Evolutionary conservation across 2,888 invertebrate genomes (phyloP).

Genomic region (Liodrosophila aerea): DNA sequence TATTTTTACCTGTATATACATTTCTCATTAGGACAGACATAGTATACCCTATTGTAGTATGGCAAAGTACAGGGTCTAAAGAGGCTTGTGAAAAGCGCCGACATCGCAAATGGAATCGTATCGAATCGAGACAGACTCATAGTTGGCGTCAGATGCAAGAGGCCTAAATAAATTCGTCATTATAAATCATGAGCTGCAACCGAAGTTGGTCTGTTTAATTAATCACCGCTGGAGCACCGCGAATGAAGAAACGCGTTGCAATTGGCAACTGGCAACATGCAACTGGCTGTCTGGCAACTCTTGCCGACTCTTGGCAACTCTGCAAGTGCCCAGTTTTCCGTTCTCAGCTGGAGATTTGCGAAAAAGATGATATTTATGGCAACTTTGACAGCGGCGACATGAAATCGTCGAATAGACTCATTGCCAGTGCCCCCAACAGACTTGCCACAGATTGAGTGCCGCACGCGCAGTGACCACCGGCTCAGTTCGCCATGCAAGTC

Average conservation of each 20-base stretch:
- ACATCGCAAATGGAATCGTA: constrained; percentile 1
- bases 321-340: constrained; percentile 43
- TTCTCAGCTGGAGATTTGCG: constrained; percentile 72
- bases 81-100: no score
- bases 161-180: constrained; percentile 81
- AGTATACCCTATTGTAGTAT: no score
- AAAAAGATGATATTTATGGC: constrained; percentile 81
- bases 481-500: constrained; percentile 14
- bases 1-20: no score
- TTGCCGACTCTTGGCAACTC: constrained; percentile 6
- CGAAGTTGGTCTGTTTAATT: constrained; percentile 63
- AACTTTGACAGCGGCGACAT: constrained; percentile 78
- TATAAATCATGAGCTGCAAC: constrained; percentile 79
- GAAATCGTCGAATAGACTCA: constrained; percentile 63
- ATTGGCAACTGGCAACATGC: constrained; percentile 24
- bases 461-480: constrained; percentile 73
- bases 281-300: constrained; percentile 22
- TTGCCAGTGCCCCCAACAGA: constrained; percentile 43
- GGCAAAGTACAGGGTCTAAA: no score
- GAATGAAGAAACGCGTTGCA: constrained; percentile 23
- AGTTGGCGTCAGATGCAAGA: constrained; percentile 22
- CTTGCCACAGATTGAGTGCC: constrained; percentile 68
- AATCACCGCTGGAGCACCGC: constrained; percentile 69
- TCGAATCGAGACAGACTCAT: constrained; percentile 10
- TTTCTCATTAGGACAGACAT: no score